A percentile compares a stretch with the other conserved stretches of the same genome.
These are phyloP conservation scores for Protomyctophum bolini DNA, from an alignment of 2,113 vertebrate genomes.

Conservation along the genomic window DNA sequence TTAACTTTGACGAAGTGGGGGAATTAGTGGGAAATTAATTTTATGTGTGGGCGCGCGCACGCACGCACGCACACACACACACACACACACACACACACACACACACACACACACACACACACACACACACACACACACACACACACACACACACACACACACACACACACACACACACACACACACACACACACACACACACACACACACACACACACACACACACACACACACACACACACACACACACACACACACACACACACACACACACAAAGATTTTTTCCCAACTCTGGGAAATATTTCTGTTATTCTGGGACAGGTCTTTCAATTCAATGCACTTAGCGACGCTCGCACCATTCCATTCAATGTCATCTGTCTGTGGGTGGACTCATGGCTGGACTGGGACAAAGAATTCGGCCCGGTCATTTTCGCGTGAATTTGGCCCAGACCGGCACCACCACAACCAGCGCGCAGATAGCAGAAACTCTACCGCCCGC, in stretches of 20 bases:
- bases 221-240: slow-evolving; percentile 15
- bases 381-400: no score
- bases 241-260: slow-evolving; percentile 29
- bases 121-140: slow-evolving; percentile 16
- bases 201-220: slow-evolving; percentile 18
- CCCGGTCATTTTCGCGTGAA: no score
- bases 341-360: slow-evolving; percentile 16
- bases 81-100: slow-evolving; percentile 20
- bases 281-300: slow-evolving; percentile 13
- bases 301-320: slow-evolving; percentile 19
- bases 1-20: no score
- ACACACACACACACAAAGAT: slow-evolving; percentile 13
- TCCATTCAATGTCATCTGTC: slow-evolving; percentile 25
- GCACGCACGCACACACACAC: slow-evolving; percentile 26
- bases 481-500: no score
- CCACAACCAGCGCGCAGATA: no score
- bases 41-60: no score
- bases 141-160: slow-evolving; percentile 16
- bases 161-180: slow-evolving; percentile 16
- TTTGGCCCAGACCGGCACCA: no score
- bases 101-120: slow-evolving; percentile 19
- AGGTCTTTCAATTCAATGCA: slow-evolving; percentile 32
- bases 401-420: no score
- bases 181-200: slow-evolving; percentile 17
- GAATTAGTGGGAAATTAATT: no score